A percentile compares a stretch with the other conserved stretches of the same genome.
phyloP scores from a whole-genome alignment of 2,113 vertebrate genomes.

The Nestor notabilis region DNA sequence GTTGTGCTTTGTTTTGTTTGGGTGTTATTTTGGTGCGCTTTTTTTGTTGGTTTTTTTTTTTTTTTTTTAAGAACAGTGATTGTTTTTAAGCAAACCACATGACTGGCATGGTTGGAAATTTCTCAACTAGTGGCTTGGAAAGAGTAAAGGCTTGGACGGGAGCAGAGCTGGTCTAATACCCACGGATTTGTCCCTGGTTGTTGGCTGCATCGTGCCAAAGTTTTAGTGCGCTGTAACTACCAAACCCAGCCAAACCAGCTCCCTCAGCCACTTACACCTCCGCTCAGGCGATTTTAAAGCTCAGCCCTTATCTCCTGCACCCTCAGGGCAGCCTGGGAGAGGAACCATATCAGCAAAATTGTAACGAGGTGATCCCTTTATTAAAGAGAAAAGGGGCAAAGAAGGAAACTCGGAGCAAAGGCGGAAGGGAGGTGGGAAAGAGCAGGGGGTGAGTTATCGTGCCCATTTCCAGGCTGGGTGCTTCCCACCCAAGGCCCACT shows the following conservation, averaged over 20 bases:
- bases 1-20: not conserved
- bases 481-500: not conserved
- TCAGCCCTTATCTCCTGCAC: conserved; percentile 38
- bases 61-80: not conserved
- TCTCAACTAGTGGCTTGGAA: conserved; percentile 21
- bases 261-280: conserved; percentile 25
- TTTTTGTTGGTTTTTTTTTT: too few species aligned
- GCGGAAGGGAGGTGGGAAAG: not conserved
- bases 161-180: not conserved
- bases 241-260: conserved; percentile 27
- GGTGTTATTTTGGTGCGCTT: not conserved
- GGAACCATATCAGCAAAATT: not conserved
- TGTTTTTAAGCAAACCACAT: not conserved
- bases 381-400: not conserved
- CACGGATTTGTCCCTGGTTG: conserved; percentile 1
- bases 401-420: not conserved
- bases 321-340: conserved; percentile 41
- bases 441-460: not conserved
- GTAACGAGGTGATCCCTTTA: not conserved
- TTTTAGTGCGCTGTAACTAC: conserved; percentile 33
- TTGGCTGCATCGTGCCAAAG: conserved; percentile 25
- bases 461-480: not conserved
- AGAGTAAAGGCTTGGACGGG: not conserved
- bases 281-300: conserved; percentile 19
- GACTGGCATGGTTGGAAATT: not conserved